These are phyloP conservation scores for Neogale vison DNA, from an alignment of 2,113 vertebrate genomes.

Conservation along the genomic window DNA sequence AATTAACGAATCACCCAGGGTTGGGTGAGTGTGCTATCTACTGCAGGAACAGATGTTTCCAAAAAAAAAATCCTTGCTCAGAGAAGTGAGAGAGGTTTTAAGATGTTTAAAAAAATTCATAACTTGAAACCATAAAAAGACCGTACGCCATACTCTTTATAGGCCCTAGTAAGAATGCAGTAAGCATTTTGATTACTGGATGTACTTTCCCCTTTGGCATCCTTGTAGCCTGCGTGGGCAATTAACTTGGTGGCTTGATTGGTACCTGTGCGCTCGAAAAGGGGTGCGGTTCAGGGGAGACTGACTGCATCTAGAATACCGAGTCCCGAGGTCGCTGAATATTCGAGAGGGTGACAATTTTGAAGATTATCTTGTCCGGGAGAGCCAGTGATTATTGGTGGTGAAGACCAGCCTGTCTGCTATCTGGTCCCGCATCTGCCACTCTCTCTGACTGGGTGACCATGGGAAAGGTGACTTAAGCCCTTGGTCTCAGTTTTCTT, in stretches of 20 bases:
- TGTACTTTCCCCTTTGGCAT: not conserved
- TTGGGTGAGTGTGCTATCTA: not conserved
- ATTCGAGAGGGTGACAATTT: not conserved
- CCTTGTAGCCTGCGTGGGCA: not conserved
- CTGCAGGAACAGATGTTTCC: not conserved
- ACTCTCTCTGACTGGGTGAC: not conserved
- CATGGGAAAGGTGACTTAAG: not conserved
- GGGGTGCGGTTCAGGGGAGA: not conserved
- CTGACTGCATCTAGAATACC: not conserved
- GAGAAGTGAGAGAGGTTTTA: not conserved
- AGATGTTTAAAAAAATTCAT: not conserved
- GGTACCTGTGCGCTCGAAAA: not conserved
- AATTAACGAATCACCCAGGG: accelerated
- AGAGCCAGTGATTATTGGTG: not conserved
- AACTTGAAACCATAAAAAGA: not conserved
- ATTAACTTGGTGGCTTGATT: not conserved
- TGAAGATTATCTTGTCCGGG: not conserved
- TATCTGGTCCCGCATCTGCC: not conserved
- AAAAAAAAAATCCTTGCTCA: not conserved
- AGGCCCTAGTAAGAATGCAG: not conserved
- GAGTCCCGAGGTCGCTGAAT: not conserved
- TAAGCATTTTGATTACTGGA: not conserved
- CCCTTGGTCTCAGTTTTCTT: not conserved
- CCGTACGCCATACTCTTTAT: not conserved
- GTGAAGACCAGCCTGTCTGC: not conserved